phyloP scores from a whole-genome alignment of 2,797 vertebrate species.

The Jordanella pulchra region DNA sequence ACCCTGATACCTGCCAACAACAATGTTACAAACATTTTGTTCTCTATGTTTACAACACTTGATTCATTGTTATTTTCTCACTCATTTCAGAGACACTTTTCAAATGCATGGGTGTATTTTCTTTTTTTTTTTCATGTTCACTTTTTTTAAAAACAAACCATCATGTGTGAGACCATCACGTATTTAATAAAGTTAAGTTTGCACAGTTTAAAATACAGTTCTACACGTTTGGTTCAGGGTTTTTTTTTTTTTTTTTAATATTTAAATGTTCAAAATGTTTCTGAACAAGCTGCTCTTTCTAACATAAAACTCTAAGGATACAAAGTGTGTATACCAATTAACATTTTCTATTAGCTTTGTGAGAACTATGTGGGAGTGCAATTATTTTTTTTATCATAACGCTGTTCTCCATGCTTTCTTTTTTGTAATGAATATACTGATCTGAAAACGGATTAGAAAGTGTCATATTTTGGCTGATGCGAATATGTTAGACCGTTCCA shows the following conservation, averaged over 20 bases:
- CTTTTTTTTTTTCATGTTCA: neutral
- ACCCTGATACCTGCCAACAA: slow-evolving; percentile 46
- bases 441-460: slow-evolving; percentile 36
- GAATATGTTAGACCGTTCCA: slow-evolving; percentile 20
- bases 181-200: slow-evolving; percentile 10
- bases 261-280: slow-evolving; percentile 16
- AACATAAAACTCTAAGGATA: neutral
- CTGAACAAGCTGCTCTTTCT: slow-evolving; percentile 9
- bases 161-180: too few relatives aligned
- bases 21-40: slow-evolving; percentile 37
- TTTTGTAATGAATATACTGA: slow-evolving; percentile 13
- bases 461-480: slow-evolving; percentile 38
- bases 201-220: slow-evolving; percentile 3
- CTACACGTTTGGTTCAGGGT: slow-evolving; percentile 2
- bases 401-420: slow-evolving; percentile 1
- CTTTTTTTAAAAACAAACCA: too few relatives aligned
- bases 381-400: slow-evolving; percentile 23
- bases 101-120: neutral
- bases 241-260: neutral
- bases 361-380: slow-evolving; percentile 3
- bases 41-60: slow-evolving; percentile 30
- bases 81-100: slow-evolving; percentile 13
- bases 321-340: neutral
- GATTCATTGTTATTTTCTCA: slow-evolving; percentile 7
- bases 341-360: slow-evolving; percentile 4